Evolutionary conservation across 1,140 invertebrate species (phyloP).

Genomic region (Propsilocerus akamusi): DNA sequence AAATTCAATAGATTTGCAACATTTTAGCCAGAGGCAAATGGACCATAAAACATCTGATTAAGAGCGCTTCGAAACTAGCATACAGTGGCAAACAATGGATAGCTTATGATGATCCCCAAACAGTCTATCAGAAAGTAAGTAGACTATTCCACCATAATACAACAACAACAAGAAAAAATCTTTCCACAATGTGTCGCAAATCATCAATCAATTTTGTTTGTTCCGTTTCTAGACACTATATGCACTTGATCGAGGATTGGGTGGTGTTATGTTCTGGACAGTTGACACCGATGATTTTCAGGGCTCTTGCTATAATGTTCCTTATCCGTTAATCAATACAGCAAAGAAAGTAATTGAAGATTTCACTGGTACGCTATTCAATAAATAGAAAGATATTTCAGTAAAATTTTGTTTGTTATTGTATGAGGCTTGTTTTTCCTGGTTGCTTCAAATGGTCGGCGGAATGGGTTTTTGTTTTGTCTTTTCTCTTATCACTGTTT

Average conservation of each 20-base stretch:
- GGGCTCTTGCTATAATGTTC: neutral
- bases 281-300: neutral
- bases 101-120: slow-evolving; percentile 50
- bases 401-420: no score
- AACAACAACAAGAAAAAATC: slow-evolving; percentile 14
- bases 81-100: slow-evolving; percentile 51
- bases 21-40: neutral
- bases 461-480: no score
- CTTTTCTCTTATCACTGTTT: no score
- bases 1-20: neutral
- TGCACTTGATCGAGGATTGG: neutral
- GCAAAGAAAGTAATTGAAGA: neutral
- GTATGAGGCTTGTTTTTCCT: no score
- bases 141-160: slow-evolving; percentile 15
- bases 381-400: neutral
- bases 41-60: slow-evolving; percentile 11
- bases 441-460: no score
- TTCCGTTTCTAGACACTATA: neutral
- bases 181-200: neutral
- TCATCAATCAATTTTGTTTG: neutral
- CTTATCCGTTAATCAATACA: neutral
- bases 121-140: slow-evolving; percentile 37
- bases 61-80: slow-evolving; percentile 32
- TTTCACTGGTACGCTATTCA: neutral
- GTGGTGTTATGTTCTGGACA: neutral